phyloP scores from a whole-genome alignment of 2,113 vertebrate species.

The Ictidomys tridecemlineatus region DNA sequence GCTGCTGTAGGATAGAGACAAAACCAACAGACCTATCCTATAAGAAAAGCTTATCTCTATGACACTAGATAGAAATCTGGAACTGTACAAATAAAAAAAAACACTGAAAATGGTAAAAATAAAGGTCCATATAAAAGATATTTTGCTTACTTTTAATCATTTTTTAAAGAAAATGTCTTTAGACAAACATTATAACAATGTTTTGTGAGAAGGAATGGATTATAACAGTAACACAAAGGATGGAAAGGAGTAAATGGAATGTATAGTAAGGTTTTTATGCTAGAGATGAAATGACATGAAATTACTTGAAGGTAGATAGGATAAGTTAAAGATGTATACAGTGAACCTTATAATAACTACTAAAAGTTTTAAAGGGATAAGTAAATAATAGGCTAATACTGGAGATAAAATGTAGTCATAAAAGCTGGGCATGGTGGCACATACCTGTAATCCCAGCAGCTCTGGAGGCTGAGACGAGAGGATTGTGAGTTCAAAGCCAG shows the following conservation, averaged over 20 bases:
- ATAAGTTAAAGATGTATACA: not conserved
- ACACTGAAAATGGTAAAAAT: not conserved
- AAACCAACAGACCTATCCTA: not conserved
- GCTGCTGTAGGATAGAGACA: not conserved
- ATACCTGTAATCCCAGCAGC: too few relatives aligned
- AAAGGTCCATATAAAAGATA: not conserved
- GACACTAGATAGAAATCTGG: not conserved
- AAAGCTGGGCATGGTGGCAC: not conserved
- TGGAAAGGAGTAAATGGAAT: not conserved
- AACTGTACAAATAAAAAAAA: not conserved
- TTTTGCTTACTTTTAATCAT: conserved; percentile 1
- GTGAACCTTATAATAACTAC: not conserved
- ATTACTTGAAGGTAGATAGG: not conserved
- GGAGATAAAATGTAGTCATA: not conserved
- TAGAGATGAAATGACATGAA: not conserved
- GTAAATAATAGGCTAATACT: not conserved
- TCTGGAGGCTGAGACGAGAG: too few relatives aligned
- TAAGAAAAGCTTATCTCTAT: not conserved
- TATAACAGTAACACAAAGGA: not conserved
- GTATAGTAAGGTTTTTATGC: not conserved
- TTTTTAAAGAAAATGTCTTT: not conserved
- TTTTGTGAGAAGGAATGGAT: not conserved
- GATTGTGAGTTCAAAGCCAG: too few relatives aligned
- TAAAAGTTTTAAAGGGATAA: not conserved
- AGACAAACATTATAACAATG: not conserved